Conservation (phyloP, 2,888 invertebrate species). For the Acronicta alni region DNA sequence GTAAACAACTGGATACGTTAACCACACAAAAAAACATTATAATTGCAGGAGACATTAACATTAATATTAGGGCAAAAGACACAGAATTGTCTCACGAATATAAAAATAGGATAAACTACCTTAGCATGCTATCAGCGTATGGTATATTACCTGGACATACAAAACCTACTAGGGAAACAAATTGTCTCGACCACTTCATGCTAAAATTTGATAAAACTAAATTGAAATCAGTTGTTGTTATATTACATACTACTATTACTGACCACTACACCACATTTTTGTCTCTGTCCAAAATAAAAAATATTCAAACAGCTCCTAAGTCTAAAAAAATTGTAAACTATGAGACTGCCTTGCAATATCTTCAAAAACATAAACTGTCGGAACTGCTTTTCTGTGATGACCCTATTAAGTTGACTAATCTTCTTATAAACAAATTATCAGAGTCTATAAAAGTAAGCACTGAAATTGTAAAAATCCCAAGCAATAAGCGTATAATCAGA, state of each 20-base stretch:
- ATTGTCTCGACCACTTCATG: conserved; percentile 24
- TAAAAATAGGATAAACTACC: conserved; percentile 17
- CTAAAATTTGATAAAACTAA: conserved; percentile 12
- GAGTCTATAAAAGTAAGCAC: too few species aligned
- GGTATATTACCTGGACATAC: conserved; percentile 22
- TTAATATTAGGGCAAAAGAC: conserved; percentile 12
- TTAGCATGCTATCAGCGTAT: conserved; percentile 13
- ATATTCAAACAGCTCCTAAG: not conserved
- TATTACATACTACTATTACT: conserved; percentile 18
- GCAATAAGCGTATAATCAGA: too few species aligned
- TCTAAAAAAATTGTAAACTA: conserved; percentile 4
- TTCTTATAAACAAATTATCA: too few species aligned
- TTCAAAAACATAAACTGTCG: conserved; percentile 1
- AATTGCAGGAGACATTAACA: conserved; percentile 7
- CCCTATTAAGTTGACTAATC: not conserved
- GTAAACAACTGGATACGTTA: not conserved
- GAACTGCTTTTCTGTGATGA: conserved; percentile 17
- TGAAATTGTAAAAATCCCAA: too few species aligned
- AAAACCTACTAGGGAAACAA: conserved; percentile 9
- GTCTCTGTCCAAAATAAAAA: too few species aligned
- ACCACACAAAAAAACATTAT: conserved; percentile 1
- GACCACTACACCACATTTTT: conserved; percentile 21
- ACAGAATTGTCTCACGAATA: conserved; percentile 4
- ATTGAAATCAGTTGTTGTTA: conserved; percentile 4
- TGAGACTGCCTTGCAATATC: conserved; percentile 11